Evolutionary conservation across 1,140 invertebrate species (phyloP).

Genomic region (Heterodera schachtii): DNA sequence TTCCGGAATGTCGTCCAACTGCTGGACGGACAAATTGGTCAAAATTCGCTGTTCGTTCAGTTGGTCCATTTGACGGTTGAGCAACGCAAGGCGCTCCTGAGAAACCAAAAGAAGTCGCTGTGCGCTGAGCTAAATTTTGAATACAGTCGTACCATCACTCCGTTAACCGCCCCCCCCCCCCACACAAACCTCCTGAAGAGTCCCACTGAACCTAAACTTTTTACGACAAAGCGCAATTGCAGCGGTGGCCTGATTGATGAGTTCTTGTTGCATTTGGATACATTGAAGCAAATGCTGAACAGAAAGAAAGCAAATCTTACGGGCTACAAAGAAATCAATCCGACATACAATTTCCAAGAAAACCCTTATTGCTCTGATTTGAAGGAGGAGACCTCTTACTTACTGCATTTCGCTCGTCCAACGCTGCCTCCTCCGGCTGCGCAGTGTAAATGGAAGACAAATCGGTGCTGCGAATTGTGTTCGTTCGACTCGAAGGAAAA

Average conservation of each 20-base stretch:
- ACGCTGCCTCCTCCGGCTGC: neutral
- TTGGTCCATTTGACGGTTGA: conserved; percentile 34
- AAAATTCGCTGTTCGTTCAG: conserved; percentile 28
- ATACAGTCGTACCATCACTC: too few relatives aligned
- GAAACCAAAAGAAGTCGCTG: conserved; percentile 37
- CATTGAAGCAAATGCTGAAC: conserved; percentile 18
- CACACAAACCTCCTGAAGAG: conserved; percentile 34
- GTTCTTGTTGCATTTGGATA: conserved; percentile 24
- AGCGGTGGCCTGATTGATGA: conserved; percentile 19
- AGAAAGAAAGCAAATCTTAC: conserved; percentile 2
- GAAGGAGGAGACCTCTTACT: too few relatives aligned
- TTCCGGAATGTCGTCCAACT: conserved; percentile 23
- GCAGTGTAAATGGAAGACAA: conserved; percentile 2
- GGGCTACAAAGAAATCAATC: too few relatives aligned
- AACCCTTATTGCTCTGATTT: neutral
- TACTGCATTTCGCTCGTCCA: conserved; percentile 8
- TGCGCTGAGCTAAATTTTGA: conserved; percentile 36
- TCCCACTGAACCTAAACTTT: conserved; percentile 36
- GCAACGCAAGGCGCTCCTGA: conserved; percentile 29
- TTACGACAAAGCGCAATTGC: conserved; percentile 32
- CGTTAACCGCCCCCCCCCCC: too few relatives aligned
- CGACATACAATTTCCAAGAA: too few relatives aligned
- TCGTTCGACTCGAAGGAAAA: neutral
- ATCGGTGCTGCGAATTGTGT: conserved; percentile 4
- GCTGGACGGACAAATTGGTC: conserved; percentile 14